These are phyloP conservation scores for Calyptomena viridis DNA, from an alignment of 2,113 vertebrate species.

Conservation along the genomic window DNA sequence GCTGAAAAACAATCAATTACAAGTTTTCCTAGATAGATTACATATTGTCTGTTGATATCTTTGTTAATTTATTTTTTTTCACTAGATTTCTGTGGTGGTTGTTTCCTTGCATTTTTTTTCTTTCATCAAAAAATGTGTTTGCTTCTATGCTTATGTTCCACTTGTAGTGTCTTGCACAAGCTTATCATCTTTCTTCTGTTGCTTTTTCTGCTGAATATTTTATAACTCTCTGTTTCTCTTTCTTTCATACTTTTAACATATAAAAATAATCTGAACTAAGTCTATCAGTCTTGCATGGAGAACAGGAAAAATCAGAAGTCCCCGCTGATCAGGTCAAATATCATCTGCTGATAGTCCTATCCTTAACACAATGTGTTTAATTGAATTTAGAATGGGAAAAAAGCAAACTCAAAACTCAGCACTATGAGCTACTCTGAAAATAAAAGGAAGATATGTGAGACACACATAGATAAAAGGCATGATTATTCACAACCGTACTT, in stretches of 20 bases:
- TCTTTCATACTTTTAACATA: background rate
- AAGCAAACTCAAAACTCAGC: background rate
- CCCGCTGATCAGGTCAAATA: background rate
- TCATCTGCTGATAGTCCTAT: background rate
- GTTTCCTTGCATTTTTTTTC: background rate
- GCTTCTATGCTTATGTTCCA: background rate
- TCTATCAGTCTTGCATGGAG: background rate
- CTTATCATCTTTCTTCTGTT: background rate
- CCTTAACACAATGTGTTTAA: background rate
- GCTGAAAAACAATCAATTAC: background rate
- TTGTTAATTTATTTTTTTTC: background rate
- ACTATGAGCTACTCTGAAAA: background rate
- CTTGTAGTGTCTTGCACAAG: background rate
- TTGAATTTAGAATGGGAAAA: background rate
- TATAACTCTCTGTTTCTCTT: background rate
- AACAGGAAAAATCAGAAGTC: background rate
- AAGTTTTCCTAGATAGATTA: background rate
- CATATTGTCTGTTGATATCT: background rate
- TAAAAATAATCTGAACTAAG: background rate
- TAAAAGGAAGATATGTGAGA: background rate
- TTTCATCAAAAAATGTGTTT: background rate
- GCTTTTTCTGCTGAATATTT: background rate
- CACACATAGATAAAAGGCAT: background rate
- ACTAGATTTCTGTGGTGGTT: background rate
- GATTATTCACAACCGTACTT: background rate